phyloP scores from a whole-genome alignment of 1,140 invertebrate genomes.

The Calosoma granatense region DNA sequence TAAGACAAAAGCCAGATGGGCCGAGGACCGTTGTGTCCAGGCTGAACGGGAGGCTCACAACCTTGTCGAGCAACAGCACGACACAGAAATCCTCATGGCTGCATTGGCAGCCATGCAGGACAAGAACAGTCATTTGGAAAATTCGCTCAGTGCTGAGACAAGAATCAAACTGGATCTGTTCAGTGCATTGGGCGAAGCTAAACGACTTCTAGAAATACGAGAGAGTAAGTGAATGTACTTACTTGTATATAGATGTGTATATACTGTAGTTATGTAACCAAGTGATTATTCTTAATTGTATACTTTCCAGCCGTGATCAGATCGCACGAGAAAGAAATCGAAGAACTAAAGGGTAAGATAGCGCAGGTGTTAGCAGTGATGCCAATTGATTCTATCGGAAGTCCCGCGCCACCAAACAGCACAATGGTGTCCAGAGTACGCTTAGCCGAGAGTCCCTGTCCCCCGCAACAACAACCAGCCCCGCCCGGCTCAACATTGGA shows the following conservation, averaged over 20 bases:
- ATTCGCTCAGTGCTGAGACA: slow-evolving; percentile 89
- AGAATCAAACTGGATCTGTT: slow-evolving; percentile 93
- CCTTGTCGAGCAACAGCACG: slow-evolving; percentile 54
- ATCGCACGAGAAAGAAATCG: slow-evolving; percentile 81
- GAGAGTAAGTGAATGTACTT: slow-evolving; percentile 58
- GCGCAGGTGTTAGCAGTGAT: slow-evolving; percentile 87
- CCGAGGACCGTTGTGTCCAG: slow-evolving; percentile 49
- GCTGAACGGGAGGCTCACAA: slow-evolving; percentile 28
- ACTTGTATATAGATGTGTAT: slow-evolving; percentile 12
- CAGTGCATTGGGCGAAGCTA: slow-evolving; percentile 89
- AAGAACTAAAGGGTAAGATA: slow-evolving; percentile 80
- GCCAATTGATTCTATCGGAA: slow-evolving; percentile 60
- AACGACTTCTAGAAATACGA: slow-evolving; percentile 83
- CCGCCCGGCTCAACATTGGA: slow-evolving; percentile 59
- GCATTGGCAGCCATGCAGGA: slow-evolving; percentile 76
- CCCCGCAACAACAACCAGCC: slow-evolving; percentile 23
- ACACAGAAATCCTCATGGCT: slow-evolving; percentile 69
- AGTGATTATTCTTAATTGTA: slow-evolving; percentile 17
- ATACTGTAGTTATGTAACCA: slow-evolving; percentile 14
- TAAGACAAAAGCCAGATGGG: slow-evolving; percentile 50
- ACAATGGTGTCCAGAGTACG: slow-evolving; percentile 48
- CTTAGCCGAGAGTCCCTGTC: slow-evolving; percentile 30
- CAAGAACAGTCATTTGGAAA: slow-evolving; percentile 81
- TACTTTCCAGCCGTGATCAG: slow-evolving; percentile 55
- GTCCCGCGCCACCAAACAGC: slow-evolving; percentile 24